Base-by-base conservation (phyloP, 1,140 invertebrate species). In the Brachionus angularis region DNA sequence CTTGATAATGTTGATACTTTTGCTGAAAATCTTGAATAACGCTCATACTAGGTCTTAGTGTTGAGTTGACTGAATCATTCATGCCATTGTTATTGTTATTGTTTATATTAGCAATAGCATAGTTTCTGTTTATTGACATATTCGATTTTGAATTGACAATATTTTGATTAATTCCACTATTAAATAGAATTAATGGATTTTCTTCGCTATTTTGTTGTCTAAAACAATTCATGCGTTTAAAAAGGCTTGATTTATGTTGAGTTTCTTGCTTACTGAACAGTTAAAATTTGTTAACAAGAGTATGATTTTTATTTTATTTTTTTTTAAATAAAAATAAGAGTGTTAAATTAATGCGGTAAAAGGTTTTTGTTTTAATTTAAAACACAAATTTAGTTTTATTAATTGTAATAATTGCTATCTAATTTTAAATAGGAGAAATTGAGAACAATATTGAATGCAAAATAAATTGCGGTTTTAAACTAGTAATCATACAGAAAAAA, bases 171-270 rank as follows among this genome's bases (percentile, higher is more conserved):
- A 12, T 50, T 47, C 29, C 33, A 47, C 47, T 50, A 67, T 67
- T 67, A 46, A 67, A 29, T 67, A 50, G 36, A 29, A 67, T 47
- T 67, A 67, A 42, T 33, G 62, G 42, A 50, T 67, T 67, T 67
- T 67, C 62, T 67, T 67, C 62, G 29, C 62, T 67, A 50, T 46
- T 67, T 67, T 67, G 62, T 47, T 39, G 62, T 42, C 47, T 67
- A 50, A 67, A 67, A 34, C 62, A 67, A 36, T 67, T 67, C 62
- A 67, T 67, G 42, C 62, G 62, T 67, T 67, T 67, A 47, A 67
- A 67, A 50, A 67, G 31, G 36, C 62, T 67, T 67, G 42, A 47
- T 67, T 67, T 67, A 34, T 47, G 42, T 46, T 8, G 27, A 47
- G 42, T 8, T 47, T 46, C 42, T 27, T 27, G 62, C 21, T 47